Base-by-base conservation (phyloP, 37 sponge, comb jelly and placozoan genomes). In the Theonella swinhoei region DNA sequence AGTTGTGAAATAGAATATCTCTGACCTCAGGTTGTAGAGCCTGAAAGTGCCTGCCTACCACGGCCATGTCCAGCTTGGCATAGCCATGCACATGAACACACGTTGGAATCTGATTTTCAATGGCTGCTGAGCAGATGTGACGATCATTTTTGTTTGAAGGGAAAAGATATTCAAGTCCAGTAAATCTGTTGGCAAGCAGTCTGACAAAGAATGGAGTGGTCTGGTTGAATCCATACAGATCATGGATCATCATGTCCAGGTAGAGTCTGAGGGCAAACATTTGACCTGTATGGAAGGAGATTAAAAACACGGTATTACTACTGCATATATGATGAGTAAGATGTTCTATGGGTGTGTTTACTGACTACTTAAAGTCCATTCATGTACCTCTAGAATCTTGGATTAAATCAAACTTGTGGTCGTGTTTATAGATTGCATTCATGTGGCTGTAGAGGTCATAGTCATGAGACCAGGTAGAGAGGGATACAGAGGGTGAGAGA, bases 381-480 rank as follows among this genome's bases (percentile, higher is more conserved):
- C 14, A 47, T 47, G 14, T 80, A 94, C 94, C 95, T 94, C 85
- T 54, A 68, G 75, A 70, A 43, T 74, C 77, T 28, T 81, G 74
- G 11, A 96, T 54, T 23, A 94, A 83, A 33, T 96, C 96, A 87
- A 96, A 96, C 82, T 93, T 96, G 89, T 96, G 96, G 74, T 96
- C 96, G 42, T 96, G 92, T 26, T 75, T 47, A 64, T 96, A 96
- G 39, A 96, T 72, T 47, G 96, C 73, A 30, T 96, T 91, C 96
- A 96, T 96, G 89, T 96, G 94, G 40, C 88, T 89, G 72, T 91
- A 90, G 30, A 96, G 82, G 29, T 79, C 28, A 60, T 93, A 82
- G 74, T 96, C 96, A 90, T 96, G 94, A 88, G 96, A 96, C 91
- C 95, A 96, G 22, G 96, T 96, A 2, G 96, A 96, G 29, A 96